Conservation (phyloP, 2,888 invertebrate species). For the Sinopyrophorus schimmeli region DNA sequence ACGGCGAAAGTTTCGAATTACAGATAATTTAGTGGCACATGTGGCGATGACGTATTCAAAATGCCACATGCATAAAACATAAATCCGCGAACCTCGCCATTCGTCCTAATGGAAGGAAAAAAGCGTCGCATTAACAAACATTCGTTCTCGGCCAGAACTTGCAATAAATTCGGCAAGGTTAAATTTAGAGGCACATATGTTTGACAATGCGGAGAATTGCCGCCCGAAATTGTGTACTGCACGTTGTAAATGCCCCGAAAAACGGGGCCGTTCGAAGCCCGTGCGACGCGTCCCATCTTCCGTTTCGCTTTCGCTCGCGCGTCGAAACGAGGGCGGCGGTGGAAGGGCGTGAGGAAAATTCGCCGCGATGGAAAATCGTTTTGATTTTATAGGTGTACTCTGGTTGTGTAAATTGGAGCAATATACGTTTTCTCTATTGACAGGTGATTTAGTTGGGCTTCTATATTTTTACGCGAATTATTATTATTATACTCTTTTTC, state of each 20-base stretch:
- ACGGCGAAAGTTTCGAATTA: conserved; percentile 25
- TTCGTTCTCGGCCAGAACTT: conserved; percentile 7
- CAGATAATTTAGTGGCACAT: conserved; percentile 22
- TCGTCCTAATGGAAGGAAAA: conserved; percentile 19
- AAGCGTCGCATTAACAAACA: conserved; percentile 13
- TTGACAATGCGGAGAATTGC: conserved; percentile 26
- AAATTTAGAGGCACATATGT: conserved; percentile 26
- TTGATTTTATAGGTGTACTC: conserved; percentile 13
- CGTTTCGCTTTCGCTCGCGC: conserved; percentile 11
- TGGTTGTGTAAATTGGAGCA: conserved; percentile 12
- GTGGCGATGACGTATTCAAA: conserved; percentile 27
- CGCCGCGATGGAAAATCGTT: conserved; percentile 15
- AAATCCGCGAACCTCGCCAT: conserved; percentile 17
- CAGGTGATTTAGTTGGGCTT: conserved; percentile 12
- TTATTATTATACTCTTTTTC: no score
- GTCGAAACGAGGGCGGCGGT: conserved; percentile 5
- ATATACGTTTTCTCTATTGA: conserved; percentile 11
- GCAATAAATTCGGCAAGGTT: conserved; percentile 22
- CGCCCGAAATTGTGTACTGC: conserved; percentile 15
- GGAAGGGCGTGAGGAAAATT: conserved; percentile 12
- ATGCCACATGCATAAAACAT: conserved; percentile 26
- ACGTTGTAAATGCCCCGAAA: conserved; percentile 14
- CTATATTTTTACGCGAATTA: neutral
- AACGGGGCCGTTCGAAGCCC: conserved; percentile 16
- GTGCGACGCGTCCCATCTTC: conserved; percentile 8